Evolutionary conservation across 2,113 vertebrate species (phyloP).

Genomic region (Zosterops lateralis): DNA sequence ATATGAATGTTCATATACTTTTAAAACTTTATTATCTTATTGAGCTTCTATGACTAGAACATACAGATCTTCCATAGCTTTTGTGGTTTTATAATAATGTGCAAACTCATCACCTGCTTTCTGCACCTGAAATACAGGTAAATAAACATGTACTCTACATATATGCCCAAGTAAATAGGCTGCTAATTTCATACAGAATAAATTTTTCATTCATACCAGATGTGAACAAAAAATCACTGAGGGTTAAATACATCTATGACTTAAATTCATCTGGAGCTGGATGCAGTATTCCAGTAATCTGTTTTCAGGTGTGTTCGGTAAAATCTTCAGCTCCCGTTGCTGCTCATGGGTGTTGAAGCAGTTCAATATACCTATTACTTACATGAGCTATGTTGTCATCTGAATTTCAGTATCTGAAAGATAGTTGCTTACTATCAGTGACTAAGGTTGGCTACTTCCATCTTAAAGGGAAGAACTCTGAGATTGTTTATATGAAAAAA

Average conservation of each 20-base stretch:
- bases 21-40: neutral
- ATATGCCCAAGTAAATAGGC: neutral
- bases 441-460: neutral
- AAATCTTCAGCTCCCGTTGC: neutral
- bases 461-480: neutral
- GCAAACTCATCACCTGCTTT: neutral
- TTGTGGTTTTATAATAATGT: neutral
- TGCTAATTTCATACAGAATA: neutral
- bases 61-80: neutral
- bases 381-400: neutral
- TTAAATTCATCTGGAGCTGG: accelerated
- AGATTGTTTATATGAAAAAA: neutral
- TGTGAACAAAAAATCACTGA: neutral
- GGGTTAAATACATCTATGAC: neutral
- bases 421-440: neutral
- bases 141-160: neutral
- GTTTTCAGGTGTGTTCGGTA: neutral
- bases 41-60: neutral
- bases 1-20: neutral
- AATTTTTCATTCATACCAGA: neutral
- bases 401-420: neutral
- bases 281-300: neutral
- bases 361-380: neutral
- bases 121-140: neutral
- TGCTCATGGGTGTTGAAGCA: neutral